phyloP scores from a whole-genome alignment of 2,888 invertebrate species.

The Griposia aprilina region DNA sequence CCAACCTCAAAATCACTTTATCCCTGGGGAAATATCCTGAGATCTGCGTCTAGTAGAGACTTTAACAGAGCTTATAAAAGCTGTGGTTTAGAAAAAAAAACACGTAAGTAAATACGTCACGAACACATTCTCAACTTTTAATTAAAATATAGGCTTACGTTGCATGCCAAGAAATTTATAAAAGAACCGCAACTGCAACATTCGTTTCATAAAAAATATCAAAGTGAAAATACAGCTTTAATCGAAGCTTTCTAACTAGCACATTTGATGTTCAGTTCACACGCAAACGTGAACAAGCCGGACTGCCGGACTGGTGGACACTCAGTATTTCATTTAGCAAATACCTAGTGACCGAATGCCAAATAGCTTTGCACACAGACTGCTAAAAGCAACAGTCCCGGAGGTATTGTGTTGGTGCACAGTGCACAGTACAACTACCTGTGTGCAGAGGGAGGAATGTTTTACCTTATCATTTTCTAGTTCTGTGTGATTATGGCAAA shows the following conservation, averaged over 20 bases:
- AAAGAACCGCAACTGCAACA: constrained; percentile 12
- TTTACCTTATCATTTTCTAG: constrained; percentile 25
- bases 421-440: constrained; percentile 11
- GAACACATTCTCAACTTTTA: constrained; percentile 34
- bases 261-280: constrained; percentile 45
- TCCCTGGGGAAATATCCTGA: constrained; percentile 30
- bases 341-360: constrained; percentile 37
- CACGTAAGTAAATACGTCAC: neutral
- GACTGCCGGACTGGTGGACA: neutral
- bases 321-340: constrained; percentile 50
- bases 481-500: neutral
- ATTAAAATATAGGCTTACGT: constrained; percentile 40
- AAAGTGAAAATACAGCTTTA: constrained; percentile 41
- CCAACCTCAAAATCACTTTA: constrained; percentile 13
- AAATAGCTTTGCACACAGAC: constrained; percentile 37
- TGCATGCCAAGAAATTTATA: constrained; percentile 24
- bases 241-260: constrained; percentile 13
- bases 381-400: constrained; percentile 50
- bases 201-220: constrained; percentile 22
- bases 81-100: constrained; percentile 15
- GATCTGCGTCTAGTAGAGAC: neutral
- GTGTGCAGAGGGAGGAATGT: constrained; percentile 20
- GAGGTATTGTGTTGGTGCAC: constrained; percentile 10
- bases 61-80: constrained; percentile 17
- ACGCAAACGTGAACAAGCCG: constrained; percentile 43